Evolutionary conservation across 2,888 invertebrate genomes (phyloP).

Genomic region (Biston stratarius): DNA sequence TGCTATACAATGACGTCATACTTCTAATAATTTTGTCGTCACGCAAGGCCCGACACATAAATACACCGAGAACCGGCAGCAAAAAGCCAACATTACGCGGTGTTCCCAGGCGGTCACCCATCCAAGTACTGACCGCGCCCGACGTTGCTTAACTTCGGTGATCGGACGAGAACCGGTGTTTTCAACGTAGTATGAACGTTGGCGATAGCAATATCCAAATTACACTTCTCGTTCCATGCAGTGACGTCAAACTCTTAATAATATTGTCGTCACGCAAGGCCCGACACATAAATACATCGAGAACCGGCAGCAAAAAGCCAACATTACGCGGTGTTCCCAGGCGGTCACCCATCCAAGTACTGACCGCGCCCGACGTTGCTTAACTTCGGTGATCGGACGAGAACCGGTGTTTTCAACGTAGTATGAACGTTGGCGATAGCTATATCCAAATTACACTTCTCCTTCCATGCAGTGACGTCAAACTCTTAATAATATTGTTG

Average conservation of each 20-base stretch:
- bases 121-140: constrained; percentile 79
- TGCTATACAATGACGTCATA: too few relatives aligned
- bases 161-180: constrained; percentile 80
- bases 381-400: constrained; percentile 81
- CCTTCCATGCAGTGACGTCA: too few relatives aligned
- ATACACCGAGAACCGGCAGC: too few relatives aligned
- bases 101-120: constrained; percentile 66
- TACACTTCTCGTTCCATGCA: too few relatives aligned
- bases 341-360: constrained; percentile 82
- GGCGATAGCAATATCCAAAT: constrained; percentile 56
- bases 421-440: constrained; percentile 50
- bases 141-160: constrained; percentile 79
- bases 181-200: constrained; percentile 76
- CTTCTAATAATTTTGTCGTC: too few relatives aligned
- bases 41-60: too few relatives aligned
- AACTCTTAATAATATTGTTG: too few relatives aligned
- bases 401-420: constrained; percentile 74
- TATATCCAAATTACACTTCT: too few relatives aligned
- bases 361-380: constrained; percentile 83
- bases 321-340: constrained; percentile 69
- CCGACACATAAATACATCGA: too few relatives aligned
- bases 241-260: too few relatives aligned
- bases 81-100: neutral
- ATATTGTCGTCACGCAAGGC: too few relatives aligned
- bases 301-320: neutral